phyloP scores from a whole-genome alignment of 1,140 invertebrate species.

The Trissolcus basalis region DNA sequence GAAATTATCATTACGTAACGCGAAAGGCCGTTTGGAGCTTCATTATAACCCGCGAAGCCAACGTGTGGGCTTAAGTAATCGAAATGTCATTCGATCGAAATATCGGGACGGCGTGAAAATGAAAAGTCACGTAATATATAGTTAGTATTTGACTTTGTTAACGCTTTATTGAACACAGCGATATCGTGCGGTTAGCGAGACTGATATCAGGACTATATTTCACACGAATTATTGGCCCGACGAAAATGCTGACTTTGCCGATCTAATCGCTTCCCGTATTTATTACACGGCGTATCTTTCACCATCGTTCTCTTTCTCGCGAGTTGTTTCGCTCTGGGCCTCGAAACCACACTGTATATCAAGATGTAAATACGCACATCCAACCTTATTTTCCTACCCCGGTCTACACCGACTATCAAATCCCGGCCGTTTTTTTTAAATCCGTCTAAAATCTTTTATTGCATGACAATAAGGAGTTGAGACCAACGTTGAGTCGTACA shows the following conservation, averaged over 20 bases:
- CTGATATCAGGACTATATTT: slow-evolving; percentile 61
- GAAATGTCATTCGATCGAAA: slow-evolving; percentile 45
- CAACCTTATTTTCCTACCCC: no score
- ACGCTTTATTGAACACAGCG: slow-evolving; percentile 58
- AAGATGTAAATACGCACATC: slow-evolving; percentile 43
- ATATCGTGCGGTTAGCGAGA: slow-evolving; percentile 51
- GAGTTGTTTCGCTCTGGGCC: slow-evolving; percentile 25
- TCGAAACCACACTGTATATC: slow-evolving; percentile 35
- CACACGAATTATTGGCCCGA: slow-evolving; percentile 63
- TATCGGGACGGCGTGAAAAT: slow-evolving; percentile 35
- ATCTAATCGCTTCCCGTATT: slow-evolving; percentile 66
- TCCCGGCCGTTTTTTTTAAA: no score
- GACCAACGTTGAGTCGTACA: no score
- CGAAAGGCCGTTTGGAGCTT: background rate
- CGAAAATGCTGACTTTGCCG: slow-evolving; percentile 63
- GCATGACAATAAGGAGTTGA: no score
- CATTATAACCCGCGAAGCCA: slow-evolving; percentile 24
- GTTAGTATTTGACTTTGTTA: slow-evolving; percentile 61
- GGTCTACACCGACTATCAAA: no score
- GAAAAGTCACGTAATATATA: slow-evolving; percentile 51
- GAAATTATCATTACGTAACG: slow-evolving; percentile 16
- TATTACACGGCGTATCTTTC: slow-evolving; percentile 59
- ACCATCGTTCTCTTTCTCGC: slow-evolving; percentile 42
- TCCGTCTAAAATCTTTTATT: no score
- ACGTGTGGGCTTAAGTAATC: slow-evolving; percentile 38